Evolutionary conservation across 2,797 vertebrate genomes (phyloP), one percentile per base, ranked within the genome.

Genomic region (Scomberomorus guttatus): DNA sequence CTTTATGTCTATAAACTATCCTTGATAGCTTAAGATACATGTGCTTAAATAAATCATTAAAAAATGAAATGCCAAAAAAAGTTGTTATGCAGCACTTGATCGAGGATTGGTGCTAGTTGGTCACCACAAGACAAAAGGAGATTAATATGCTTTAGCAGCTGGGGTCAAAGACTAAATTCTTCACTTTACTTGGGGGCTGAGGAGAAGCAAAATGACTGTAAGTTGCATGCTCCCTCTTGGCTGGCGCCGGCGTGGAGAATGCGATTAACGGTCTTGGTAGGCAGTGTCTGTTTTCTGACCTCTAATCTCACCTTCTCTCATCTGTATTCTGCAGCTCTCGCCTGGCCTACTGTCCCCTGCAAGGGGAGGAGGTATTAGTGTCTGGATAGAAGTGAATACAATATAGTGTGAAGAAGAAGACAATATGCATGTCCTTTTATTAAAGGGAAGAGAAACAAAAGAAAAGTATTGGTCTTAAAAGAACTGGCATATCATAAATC

Each of bases 211-310:
- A 69, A 44, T 57, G 52, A 18, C 80, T 11, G 11, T 17, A 25
- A 64, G 73, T 14, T 50, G 59, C 39, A 4, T 2, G 56, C 44
- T 82, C 67, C 76, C 69, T 3, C 18, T 69, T 48, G 78, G 68
- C 25, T 29, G 22, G 67, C 55, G 9, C 4, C 52, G 17, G 72
- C 25, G 22, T 74, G 82, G 65, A 78, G 75, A 87, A 82, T 78
- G 57, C 71, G 65, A 84, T 89, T 71, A 88, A 65, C 7, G 12
- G 70, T 68, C 46, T 69, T 62, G 71, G 79, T 77, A 50, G 69
- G 65, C 64, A 44, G 48, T 12, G 62, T 81, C 77, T 85, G 80
- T 83, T 80, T 72, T 44, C 82, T 86, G 89, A 92, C 90, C 89
- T 86, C 81, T 66, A 75, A 61, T 77, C 76, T 87, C 66, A 81